Base-by-base conservation (phyloP, 2,113 vertebrate genomes). In the Felis catus region DNA sequence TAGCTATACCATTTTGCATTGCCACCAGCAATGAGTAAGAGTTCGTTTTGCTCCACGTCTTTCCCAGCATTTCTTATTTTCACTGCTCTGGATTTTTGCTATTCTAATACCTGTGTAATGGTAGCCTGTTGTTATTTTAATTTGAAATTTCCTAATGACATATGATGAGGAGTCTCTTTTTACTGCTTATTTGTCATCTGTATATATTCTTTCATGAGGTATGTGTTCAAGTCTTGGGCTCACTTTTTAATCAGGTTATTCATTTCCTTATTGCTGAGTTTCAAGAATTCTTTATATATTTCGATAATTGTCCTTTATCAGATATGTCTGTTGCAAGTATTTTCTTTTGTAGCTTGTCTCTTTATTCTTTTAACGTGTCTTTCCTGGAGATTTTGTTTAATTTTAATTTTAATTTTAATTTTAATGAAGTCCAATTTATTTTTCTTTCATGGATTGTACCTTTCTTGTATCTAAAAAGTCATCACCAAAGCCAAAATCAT, bases 261-360 rank as follows among this genome's bases (percentile, higher is more conserved):
- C 53, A 29, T 39, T 85, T 85, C 41, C 78, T 71, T 92, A 51
- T 4, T 80, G 19, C 12, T 39, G 7, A 80, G 45, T 53, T 84
- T 74, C 51, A 96, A 96, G 36, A 33, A n/a, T 61, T n/a, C 18
- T 41, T 86, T 85, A 16, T 48, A 36, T 25, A n/a, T 82, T 80
- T 63, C 11, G 4, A 21, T n/a, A n/a, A 39, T 9, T 13, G 25
- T 73, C 29, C 9, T 81, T 45, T 51, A 48, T 45, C 4, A 79
- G n/a, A 55, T 71, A 58, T 14, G 2, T 11, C 58, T 96, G 1
- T 45, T 78, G 18, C 18, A 87, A 58, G 53, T 83, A 71, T 66
- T 68, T 73, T 23, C 19, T 58, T 14, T 25, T 58, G 3, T 31
- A 65, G 14, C 2, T 33, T 87, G 41, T 25, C 15, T 66, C 45